phyloP scores from a whole-genome alignment of 2,797 vertebrate genomes.

The Urosaurus nigricauda region DNA sequence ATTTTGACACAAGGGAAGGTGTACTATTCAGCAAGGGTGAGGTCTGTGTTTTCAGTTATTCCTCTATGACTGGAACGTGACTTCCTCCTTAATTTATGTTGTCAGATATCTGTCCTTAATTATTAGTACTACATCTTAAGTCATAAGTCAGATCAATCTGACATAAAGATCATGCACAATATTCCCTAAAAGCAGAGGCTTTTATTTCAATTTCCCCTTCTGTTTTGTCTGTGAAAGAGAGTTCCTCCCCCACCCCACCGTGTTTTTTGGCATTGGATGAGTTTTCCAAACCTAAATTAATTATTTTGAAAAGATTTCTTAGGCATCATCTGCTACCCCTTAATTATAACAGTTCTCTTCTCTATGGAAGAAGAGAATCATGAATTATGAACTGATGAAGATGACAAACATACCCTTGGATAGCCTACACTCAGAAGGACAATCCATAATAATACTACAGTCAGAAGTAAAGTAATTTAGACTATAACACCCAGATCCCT shows the following conservation, averaged over 20 bases:
- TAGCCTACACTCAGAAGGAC: background rate
- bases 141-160: constrained; percentile 67
- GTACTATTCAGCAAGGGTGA: constrained; percentile 61
- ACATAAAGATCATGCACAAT: constrained; percentile 50
- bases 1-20: constrained; percentile 61
- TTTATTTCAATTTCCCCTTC: constrained; percentile 49
- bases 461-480: background rate
- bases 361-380: background rate
- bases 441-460: background rate
- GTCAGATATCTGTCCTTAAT: constrained; percentile 66
- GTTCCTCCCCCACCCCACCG: too few relatives aligned
- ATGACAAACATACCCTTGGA: background rate
- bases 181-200: constrained; percentile 62
- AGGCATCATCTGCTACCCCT: too few relatives aligned
- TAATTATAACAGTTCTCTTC: background rate
- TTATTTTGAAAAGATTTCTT: background rate
- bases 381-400: background rate
- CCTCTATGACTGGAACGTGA: constrained; percentile 67
- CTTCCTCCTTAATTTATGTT: constrained; percentile 62
- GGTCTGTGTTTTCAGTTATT: constrained; percentile 66
- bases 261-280: constrained; percentile 55
- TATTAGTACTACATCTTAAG: constrained; percentile 65
- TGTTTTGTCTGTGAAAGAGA: too few relatives aligned
- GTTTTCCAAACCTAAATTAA: constrained; percentile 3
- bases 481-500: background rate